Percentiles rank a stretch among this genome's conserved stretches.
Evolutionary conservation across 2,797 vertebrate species (phyloP).

Genomic region (Myiothlypis coronata): DNA sequence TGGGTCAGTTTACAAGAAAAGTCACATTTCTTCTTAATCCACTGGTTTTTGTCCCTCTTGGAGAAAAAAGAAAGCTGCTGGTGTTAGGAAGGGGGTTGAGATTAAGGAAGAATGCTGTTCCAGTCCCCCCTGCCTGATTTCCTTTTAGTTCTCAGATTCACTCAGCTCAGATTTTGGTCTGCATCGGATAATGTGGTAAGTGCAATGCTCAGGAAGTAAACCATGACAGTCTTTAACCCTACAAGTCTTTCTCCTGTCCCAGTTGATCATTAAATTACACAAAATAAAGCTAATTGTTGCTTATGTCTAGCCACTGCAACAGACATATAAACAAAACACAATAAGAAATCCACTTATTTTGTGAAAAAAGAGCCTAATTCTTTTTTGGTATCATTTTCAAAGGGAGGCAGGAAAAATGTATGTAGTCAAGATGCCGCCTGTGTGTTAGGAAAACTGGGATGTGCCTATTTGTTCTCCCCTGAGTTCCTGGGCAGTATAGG

Average conservation of each 20-base stretch:
- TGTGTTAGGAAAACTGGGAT: neutral
- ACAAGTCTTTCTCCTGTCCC: neutral
- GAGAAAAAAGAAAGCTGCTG: neutral
- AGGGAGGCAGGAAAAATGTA: neutral
- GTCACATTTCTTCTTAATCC: neutral
- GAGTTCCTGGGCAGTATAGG: neutral
- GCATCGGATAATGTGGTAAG: neutral
- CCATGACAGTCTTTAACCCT: neutral
- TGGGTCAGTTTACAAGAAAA: neutral
- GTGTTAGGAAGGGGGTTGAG: neutral
- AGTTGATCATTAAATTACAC: neutral
- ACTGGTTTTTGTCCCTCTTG: neutral
- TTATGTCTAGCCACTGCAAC: neutral
- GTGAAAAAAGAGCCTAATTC: neutral
- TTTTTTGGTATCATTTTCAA: neutral
- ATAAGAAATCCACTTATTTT: neutral
- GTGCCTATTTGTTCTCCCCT: neutral
- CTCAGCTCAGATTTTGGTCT: neutral
- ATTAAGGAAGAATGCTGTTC: neutral
- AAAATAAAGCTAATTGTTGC: neutral
- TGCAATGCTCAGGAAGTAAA: neutral
- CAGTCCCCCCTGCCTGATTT: neutral
- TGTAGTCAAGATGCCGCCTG: neutral
- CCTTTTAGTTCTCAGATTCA: neutral
- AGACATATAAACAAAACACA: neutral